Base-by-base conservation (phyloP, 1,140 invertebrate genomes). In the Tyrophagus putrescentiae region DNA sequence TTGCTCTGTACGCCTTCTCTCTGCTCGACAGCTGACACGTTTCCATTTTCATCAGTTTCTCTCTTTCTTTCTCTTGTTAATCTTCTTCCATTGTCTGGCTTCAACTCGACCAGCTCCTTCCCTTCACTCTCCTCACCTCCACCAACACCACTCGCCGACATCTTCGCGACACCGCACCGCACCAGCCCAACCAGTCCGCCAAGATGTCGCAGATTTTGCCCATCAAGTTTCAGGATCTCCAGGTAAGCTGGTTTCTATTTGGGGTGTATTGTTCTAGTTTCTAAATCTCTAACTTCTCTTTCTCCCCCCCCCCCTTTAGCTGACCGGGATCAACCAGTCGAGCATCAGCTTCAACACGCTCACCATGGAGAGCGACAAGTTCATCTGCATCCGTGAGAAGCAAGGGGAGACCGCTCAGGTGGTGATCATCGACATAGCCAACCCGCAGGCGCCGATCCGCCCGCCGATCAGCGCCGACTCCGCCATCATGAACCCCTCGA, bases 341-440 rank as follows among this genome's bases (percentile, higher is more conserved):
- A 97, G 93, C 73, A 96, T 99, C 72, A 92, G 91, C 65, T 99
- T 99, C 75, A 94, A 92, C 73, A 95, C 89, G 61, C 85, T 99
- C 67, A 99, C 96, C 5, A 98, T 99, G 95, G 96, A 99, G 75
- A 98, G 94, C 57, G 96, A 99, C 75, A 98, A 98, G 76, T 98
- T 93, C 75, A 99, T 99, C 72, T 99, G 96, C 76, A 89, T 99
- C 56, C 80, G 96, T 57, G 96, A 99, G 74, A 98, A 97, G 75
- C 89, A 96, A 50, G 94, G 92, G 0, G 95, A 98, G 54, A 88
- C 90, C 3, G 86, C 91, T 21, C 93, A 98, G 74, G 95, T 96
- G 64, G 90, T 94, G 64, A 95, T 96, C 68, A 90, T 96, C 63
- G 95, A 99, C 70, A 90, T 99, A 84, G 85, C 83, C 59, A 94